Evolutionary conservation across 23 tunicate species (phyloP), one percentile per base, ranked within the genome.

Genomic region (Ascidia mentula): DNA sequence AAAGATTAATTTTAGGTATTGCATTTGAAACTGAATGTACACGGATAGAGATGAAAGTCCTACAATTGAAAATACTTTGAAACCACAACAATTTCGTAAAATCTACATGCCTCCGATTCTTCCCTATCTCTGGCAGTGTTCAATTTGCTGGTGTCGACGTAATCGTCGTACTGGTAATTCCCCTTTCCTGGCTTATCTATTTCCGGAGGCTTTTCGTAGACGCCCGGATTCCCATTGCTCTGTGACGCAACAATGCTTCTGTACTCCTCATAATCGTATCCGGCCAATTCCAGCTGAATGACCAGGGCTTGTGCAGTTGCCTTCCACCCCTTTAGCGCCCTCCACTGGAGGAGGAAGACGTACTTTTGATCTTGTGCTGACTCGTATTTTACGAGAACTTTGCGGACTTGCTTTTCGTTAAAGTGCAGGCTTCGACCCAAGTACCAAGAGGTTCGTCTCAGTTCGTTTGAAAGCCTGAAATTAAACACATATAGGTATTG

Each of bases 401-500:
- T 79, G 38, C 39, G 40, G 6, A 90, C 90, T 22, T 78, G 73
- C 18, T 31, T 37, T 46, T 91, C 87, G 83, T 72, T 74, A 34
- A 91, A 76, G 12, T 84, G 83, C 26, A 91, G 90, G 17, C 97
- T 46, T 38, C 84, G 60, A 13, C 97, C 97, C 32, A 91, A 81
- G 72, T 91, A 91, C 97, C 97, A 91, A 0, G 97, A 75, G 37
- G 97, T 91, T 31, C 76, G 59, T 20, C 6, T 84, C 60, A 91
- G 78, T 31, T 74, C 81, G 4, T 33, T n/a, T 1, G 90, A 85
- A 34, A 90, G 61, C 31, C 96, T 90, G 45, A 5, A 18, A 22
- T 12, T 15, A 75, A 35, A 53, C 22, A 53, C n/a, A n/a, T n/a
- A n/a, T n/a, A n/a, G n/a, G n/a, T n/a, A n/a, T n/a, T n/a, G n/a